Evolutionary conservation across 2,888 invertebrate genomes (phyloP), one percentile per base, ranked within the genome.

Genomic region (Stegana nigrithorax): DNA sequence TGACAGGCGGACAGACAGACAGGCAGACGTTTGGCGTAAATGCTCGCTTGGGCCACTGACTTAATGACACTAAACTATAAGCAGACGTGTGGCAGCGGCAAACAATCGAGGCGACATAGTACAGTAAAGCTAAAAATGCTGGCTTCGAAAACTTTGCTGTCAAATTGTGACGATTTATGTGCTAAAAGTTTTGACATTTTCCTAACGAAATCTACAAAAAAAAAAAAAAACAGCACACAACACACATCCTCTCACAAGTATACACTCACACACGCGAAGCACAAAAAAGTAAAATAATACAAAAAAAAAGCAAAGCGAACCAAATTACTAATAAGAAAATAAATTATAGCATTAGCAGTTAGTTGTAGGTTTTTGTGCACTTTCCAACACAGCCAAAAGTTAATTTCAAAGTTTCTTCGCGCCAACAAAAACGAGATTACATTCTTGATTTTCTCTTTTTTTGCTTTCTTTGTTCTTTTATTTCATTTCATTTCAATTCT

Each of bases 141-240:
- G 44, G 19, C 29, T 19, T 26, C 21, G 45, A 47, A 61, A 68
- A 66, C 58, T 66, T 67, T 60, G 44, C 65, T 69, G 67, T 69
- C 71, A 70, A 70, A 68, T 67, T 68, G 64, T 36, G 65, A 70
- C 69, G 73, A 78, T 75, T 76, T 77, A 75, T 73, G 70, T 64
- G 67, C 56, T 68, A 75, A n/a, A 78, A 75, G 70, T 80, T 79
- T 71, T 66, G 71, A 71, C 73, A 71, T 72, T 72, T 68, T 64
- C 66, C 51, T 63, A 68, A 68, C 64, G 68, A 72, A 68, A 66
- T 64, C n/a, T n/a, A n/a, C n/a, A n/a, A n/a, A n/a, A n/a, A n/a
- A n/a, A n/a, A n/a, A n/a, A n/a, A n/a, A n/a, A n/a, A n/a, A n/a
- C n/a, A n/a, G 68, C 69, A 32, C 32, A 32, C 32, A 32, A 32